Base-by-base conservation (phyloP, 2,797 vertebrate species). In the Carduelis carduelis region DNA sequence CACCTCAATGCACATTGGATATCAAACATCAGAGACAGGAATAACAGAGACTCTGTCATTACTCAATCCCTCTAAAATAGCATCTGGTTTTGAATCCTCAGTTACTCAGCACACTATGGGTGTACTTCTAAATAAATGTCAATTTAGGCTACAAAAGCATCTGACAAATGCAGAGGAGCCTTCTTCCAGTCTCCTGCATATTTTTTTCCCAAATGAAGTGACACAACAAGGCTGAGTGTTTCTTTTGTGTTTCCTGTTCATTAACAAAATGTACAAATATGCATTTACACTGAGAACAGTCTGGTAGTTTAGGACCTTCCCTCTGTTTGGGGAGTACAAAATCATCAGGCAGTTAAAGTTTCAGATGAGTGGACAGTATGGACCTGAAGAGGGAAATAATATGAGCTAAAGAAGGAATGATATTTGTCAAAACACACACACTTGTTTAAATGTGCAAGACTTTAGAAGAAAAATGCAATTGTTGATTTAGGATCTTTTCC, bases 1-100 rank as follows among this genome's bases (percentile, higher is more conserved):
- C 11, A 37, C 5, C 11, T 0, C 0, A 24, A 26, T 49, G 24
- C 4, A 27, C 32, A 28, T 1, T 64, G 35, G 23, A 22, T 70
- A 49, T 75, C 4, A 1, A 56, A 70, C 9, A 39, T 41, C 24
- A 80, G 59, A 59, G 22, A 13, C n/a, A 68, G 32, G 22, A 86
- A 47, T 32, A 46, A 69, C 34, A 78, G 28, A 63, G 11, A 19
- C 11, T 63, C 53, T 34, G 0, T 61, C 24, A 50, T 30, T 78
- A 6, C 15, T 60, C 74, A 75, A 71, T 28, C 24, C 6, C 13
- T 61, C 59, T 46, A 86, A 92, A 83, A 2, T 24, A 69, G 15
- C 18, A 6, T 68, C 37, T 77, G 11, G 10, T 16, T 92, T 80
- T 46, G 24, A 70, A 74, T 66, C n/a, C 27, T 55, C 63, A 50